Percentiles rank a stretch among this genome's conserved stretches.
Conservation (phyloP, 2,113 vertebrate species). For the Anoura caudifer region DNA sequence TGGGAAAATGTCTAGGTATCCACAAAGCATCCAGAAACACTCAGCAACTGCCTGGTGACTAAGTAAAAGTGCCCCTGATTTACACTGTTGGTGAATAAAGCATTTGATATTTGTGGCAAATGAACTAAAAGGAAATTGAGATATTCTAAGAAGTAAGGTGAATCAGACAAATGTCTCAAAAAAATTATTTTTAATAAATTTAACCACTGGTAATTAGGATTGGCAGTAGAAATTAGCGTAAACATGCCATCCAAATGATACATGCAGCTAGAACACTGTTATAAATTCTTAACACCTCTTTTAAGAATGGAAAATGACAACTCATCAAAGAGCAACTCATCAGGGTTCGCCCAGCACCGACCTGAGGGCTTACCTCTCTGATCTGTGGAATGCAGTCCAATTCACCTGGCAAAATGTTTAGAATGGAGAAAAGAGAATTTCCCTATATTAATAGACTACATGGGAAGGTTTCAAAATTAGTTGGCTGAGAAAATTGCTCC, state of each 20-base stretch:
- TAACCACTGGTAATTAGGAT: slow-evolving; percentile 66
- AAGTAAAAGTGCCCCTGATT: neutral
- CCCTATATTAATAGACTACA: slow-evolving; percentile 34
- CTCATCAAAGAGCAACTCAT: slow-evolving; percentile 67
- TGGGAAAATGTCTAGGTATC: neutral
- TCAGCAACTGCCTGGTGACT: neutral
- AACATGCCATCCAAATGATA: slow-evolving; percentile 62
- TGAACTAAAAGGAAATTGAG: slow-evolving; percentile 53
- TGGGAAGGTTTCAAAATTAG: slow-evolving; percentile 29
- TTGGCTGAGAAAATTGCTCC: slow-evolving; percentile 24
- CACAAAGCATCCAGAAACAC: neutral
- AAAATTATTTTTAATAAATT: slow-evolving; percentile 69
- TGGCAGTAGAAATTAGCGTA: slow-evolving; percentile 71
- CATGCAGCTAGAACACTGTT: slow-evolving; percentile 49
- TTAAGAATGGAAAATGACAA: slow-evolving; percentile 70
- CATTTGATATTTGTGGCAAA: slow-evolving; percentile 21
- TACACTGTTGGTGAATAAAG: slow-evolving; percentile 34
- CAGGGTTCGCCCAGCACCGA: slow-evolving; percentile 53
- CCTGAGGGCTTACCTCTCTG: slow-evolving; percentile 31
- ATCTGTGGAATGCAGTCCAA: slow-evolving; percentile 41
- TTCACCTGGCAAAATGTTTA: slow-evolving; percentile 36
- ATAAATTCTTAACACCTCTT: slow-evolving; percentile 67
- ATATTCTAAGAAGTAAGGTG: slow-evolving; percentile 60
- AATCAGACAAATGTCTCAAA: slow-evolving; percentile 52
- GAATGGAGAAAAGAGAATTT: slow-evolving; percentile 41